These are phyloP conservation scores for Galaxea fascicularis DNA, from an alignment of 92 coral and sea anemone genomes.

Conservation along the genomic window DNA sequence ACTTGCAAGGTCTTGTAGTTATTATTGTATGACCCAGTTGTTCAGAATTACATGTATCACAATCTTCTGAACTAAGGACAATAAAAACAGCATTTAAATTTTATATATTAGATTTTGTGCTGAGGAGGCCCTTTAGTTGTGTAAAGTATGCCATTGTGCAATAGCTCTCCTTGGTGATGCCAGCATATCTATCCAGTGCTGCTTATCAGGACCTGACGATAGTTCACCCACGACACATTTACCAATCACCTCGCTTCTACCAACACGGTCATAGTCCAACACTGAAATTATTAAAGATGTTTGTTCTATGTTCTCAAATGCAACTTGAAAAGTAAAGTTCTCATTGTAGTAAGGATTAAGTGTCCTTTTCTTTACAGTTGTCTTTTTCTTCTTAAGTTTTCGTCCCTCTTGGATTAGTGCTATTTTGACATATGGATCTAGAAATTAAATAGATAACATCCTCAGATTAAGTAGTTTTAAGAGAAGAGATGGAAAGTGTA, in stretches of 20 bases:
- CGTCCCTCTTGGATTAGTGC: slow-evolving; percentile 93
- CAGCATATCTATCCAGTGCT: slow-evolving; percentile 97
- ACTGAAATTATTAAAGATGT: slow-evolving; percentile 90
- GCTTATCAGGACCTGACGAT: slow-evolving; percentile 89
- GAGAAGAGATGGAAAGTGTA: too few relatives aligned
- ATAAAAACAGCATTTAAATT: too few relatives aligned
- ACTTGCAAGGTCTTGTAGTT: too few relatives aligned
- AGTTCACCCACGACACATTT: slow-evolving; percentile 96
- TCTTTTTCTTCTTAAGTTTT: slow-evolving; percentile 92
- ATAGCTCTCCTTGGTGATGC: slow-evolving; percentile 93
- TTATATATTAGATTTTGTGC: neutral
- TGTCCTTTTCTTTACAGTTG: slow-evolving; percentile 97
- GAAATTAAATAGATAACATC: neutral
- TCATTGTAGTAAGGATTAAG: slow-evolving; percentile 97
- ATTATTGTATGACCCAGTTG: too few relatives aligned
- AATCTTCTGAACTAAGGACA: too few relatives aligned
- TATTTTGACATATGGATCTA: slow-evolving; percentile 97
- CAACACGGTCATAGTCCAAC: slow-evolving; percentile 94
- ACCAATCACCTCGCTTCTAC: slow-evolving; percentile 97
- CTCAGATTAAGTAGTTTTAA: neutral
- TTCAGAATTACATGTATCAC: too few relatives aligned
- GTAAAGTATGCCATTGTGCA: slow-evolving; percentile 97
- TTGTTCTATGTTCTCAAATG: slow-evolving; percentile 94
- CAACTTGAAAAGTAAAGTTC: slow-evolving; percentile 90
- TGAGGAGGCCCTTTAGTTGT: slow-evolving; percentile 46